These are phyloP conservation scores for Sebastes melanostomus DNA, from an alignment of 2,797 vertebrate genomes.

Conservation along the genomic window DNA sequence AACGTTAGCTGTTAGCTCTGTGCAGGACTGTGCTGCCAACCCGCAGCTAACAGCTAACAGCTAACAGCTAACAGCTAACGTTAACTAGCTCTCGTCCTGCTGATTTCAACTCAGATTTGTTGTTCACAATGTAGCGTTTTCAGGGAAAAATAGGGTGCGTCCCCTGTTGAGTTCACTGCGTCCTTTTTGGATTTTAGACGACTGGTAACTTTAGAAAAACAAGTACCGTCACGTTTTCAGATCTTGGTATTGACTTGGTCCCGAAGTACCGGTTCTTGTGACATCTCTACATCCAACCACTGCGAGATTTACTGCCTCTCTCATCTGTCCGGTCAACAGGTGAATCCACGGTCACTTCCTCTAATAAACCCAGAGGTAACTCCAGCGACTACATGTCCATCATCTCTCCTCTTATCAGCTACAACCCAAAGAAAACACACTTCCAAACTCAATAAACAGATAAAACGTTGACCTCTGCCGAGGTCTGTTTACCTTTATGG, in stretches of 20 bases:
- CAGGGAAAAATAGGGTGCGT: too few species aligned
- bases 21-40: too few species aligned
- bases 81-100: too few species aligned
- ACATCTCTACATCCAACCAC: background rate
- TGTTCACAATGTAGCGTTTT: too few species aligned
- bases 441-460: conserved; percentile 37
- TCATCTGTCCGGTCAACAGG: background rate
- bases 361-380: background rate
- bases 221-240: too few species aligned
- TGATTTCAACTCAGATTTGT: too few species aligned
- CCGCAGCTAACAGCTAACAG: too few species aligned
- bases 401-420: conserved; percentile 31
- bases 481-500: conserved; percentile 25
- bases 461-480: conserved; percentile 2
- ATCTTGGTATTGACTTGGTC: background rate
- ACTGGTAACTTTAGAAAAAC: too few species aligned
- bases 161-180: too few species aligned
- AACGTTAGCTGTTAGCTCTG: too few species aligned
- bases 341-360: conserved; percentile 27
- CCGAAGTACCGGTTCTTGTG: background rate
- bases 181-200: too few species aligned
- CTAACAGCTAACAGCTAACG: too few species aligned
- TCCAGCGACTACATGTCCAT: conserved; percentile 2
- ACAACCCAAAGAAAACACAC: conserved; percentile 28
- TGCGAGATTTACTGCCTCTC: background rate